Percentiles rank a stretch among this genome's conserved stretches.
Evolutionary conservation across 2,113 vertebrate genomes (phyloP).

Genomic region (Asarcornis scutulata): DNA sequence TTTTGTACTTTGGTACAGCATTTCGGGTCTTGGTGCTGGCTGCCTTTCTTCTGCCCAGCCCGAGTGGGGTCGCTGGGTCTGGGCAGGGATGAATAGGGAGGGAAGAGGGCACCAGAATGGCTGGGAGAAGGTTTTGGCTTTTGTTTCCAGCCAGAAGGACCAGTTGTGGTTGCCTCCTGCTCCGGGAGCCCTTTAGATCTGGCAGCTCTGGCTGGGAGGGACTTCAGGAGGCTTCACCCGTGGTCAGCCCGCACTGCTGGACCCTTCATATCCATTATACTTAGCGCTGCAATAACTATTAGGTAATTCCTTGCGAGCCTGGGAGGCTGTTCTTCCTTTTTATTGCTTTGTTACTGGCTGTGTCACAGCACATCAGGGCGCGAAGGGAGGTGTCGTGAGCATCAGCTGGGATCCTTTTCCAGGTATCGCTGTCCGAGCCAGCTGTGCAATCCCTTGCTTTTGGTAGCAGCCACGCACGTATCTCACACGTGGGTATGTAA

Average conservation of each 20-base stretch:
- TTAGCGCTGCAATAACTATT: not conserved
- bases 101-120: too few species aligned
- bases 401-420: not conserved
- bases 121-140: not conserved
- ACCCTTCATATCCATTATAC: not conserved
- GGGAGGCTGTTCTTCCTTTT: not conserved
- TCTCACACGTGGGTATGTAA: too few species aligned
- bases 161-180: not conserved
- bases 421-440: not conserved
- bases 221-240: not conserved
- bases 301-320: not conserved
- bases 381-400: not conserved
- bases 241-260: not conserved
- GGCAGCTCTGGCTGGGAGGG: not conserved
- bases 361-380: not conserved
- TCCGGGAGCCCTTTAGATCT: not conserved
- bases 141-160: not conserved
- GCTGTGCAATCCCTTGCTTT: not conserved
- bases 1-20: not conserved
- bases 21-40: not conserved
- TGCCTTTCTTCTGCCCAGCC: not conserved
- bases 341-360: not conserved
- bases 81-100: too few species aligned
- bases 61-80: rapidly evolving
- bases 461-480: not conserved